Evolutionary conservation across 2,797 vertebrate genomes (phyloP), one percentile per base, ranked within the genome.

Genomic region (Sebastes vulpes): DNA sequence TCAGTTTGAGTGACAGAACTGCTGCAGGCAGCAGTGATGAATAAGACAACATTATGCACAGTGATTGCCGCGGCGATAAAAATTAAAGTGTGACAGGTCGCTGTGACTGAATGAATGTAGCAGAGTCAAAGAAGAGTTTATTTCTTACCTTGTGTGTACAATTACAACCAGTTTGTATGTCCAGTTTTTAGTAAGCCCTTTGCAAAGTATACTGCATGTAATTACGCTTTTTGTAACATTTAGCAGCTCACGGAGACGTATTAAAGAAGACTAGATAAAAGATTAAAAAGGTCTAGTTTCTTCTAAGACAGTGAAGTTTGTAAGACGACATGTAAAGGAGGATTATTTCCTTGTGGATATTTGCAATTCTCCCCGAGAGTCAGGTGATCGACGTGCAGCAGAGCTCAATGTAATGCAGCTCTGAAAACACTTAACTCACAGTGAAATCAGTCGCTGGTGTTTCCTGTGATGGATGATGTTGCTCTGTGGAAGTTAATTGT

Each of bases 381-480:
- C 32, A 21, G 8, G 14, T 74, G 32, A 70, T 72, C 11, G 12
- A 18, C 52, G 54, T 10, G 16, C 50, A 28, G 65, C 42, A 46
- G 35, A 57, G 76, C 61, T 57, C 38, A n/a, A 0, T 42, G 66
- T 32, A 53, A 46, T 35, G 42, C 29, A 69, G 58, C 54, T 32
- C 26, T 58, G 35, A 67, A 77, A 74, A 70, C 26, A 23, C 64
- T 35, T 1, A 65, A 52, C 46, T 72, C 71, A 61, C 21, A 66
- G 32, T 42, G 38, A 46, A 71, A 52, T 52, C 56, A 18, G 64
- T 72, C 63, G 52, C 18, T 25, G 21, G 71, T 66, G 64, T 81
- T 79, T 38, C 12, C 54, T 35, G 59, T 77, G 65, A 79, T 71
- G 66, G 52, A 82, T 52, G 65, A 63, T 59, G 65, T 70, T 35